These are phyloP conservation scores for Helicorthomorpha holstii DNA, from an alignment of 1,140 invertebrate genomes.

Conservation along the genomic window DNA sequence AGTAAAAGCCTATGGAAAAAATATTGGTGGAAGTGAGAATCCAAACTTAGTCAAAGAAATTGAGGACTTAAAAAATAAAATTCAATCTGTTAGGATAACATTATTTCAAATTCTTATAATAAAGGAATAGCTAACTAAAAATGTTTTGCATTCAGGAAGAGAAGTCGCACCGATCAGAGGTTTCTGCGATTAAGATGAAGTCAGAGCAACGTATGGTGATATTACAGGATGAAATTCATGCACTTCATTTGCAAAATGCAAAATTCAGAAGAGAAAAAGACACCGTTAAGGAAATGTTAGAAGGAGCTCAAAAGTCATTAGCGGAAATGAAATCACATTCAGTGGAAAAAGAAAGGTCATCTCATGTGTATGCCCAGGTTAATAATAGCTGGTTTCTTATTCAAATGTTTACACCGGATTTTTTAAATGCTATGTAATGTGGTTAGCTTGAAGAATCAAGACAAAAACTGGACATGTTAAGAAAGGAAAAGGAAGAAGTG, in stretches of 20 bases:
- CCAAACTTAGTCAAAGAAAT: slow-evolving; percentile 49
- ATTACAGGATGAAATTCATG: slow-evolving; percentile 67
- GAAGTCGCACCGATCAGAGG: slow-evolving; percentile 60
- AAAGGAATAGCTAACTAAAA: not conserved
- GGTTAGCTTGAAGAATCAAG: slow-evolving; percentile 20
- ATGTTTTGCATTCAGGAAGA: slow-evolving; percentile 39
- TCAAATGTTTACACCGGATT: too few relatives aligned
- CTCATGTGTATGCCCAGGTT: slow-evolving; percentile 10
- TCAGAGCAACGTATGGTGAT: slow-evolving; percentile 74
- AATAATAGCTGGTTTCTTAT: not conserved
- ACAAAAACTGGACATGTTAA: slow-evolving; percentile 40
- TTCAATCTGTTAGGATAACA: not conserved
- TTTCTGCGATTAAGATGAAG: slow-evolving; percentile 65
- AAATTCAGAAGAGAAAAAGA: slow-evolving; percentile 76
- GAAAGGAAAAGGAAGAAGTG: slow-evolving; percentile 63
- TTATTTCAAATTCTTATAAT: not conserved
- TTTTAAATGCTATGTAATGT: too few relatives aligned
- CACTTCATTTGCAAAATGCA: slow-evolving; percentile 55
- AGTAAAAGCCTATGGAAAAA: slow-evolving; percentile 58
- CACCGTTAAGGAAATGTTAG: slow-evolving; percentile 76
- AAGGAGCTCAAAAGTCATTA: slow-evolving; percentile 64
- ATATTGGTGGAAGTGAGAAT: slow-evolving; percentile 35
- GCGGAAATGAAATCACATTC: slow-evolving; percentile 42
- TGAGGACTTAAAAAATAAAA: slow-evolving; percentile 10
- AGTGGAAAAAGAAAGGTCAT: slow-evolving; percentile 17